Conservation (phyloP, 1,140 invertebrate genomes). For the Pogonognathellus flavescens region DNA sequence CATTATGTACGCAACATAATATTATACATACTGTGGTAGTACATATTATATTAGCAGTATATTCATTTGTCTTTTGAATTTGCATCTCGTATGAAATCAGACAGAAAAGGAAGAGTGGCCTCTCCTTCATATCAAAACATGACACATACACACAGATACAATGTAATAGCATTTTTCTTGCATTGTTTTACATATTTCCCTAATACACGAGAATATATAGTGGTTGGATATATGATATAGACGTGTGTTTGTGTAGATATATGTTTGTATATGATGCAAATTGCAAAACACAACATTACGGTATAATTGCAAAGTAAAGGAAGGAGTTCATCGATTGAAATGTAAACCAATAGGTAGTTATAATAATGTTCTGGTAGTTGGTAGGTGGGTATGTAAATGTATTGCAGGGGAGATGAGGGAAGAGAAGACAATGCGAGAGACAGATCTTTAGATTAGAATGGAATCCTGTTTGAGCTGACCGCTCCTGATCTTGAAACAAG, state of each 20-base stretch:
- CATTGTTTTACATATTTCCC: background rate
- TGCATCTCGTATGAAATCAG: background rate
- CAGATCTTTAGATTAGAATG: background rate
- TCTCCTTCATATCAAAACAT: conserved; percentile 13
- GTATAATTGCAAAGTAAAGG: background rate
- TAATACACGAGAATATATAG: too few species aligned
- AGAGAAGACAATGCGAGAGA: background rate
- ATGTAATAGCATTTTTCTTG: background rate
- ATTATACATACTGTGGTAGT: background rate
- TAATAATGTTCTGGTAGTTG: too few species aligned
- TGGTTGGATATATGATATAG: background rate
- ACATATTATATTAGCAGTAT: background rate
- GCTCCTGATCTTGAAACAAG: conserved; percentile 23
- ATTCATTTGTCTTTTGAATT: background rate
- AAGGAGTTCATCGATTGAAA: too few species aligned
- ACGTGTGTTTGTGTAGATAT: background rate
- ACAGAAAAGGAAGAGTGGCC: background rate
- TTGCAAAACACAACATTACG: background rate
- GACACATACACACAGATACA: background rate
- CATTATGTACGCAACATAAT: background rate
- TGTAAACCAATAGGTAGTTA: too few species aligned
- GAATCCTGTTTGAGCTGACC: conserved; percentile 29
- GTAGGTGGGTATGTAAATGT: too few species aligned
- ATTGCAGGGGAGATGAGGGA: background rate
- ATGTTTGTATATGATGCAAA: background rate